Conservation (phyloP, 2,797 vertebrate species). For the Coregonus suidteri region DNA sequence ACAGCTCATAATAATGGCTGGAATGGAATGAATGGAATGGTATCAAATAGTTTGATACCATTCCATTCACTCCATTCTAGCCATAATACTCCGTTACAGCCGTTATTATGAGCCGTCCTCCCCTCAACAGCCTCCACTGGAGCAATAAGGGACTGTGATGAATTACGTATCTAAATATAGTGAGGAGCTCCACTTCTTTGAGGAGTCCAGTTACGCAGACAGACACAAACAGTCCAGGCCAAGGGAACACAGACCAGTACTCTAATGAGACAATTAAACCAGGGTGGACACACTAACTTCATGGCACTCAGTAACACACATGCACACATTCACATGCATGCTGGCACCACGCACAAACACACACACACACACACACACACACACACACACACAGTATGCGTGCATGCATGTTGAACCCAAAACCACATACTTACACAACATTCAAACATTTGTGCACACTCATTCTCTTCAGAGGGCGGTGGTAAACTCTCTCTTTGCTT, state of each 20-base stretch:
- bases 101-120: no score
- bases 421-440: conserved; percentile 3
- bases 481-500: no score
- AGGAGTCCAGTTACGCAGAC: conserved; percentile 51
- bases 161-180: conserved; percentile 53
- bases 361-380: conserved; percentile 14
- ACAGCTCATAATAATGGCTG: no score
- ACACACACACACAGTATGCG: conserved; percentile 2
- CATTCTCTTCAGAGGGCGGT: no score
- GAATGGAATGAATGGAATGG: no score
- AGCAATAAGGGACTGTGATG: conserved; percentile 22
- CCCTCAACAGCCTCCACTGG: no score
- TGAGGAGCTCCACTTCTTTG: conserved; percentile 24
- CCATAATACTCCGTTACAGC: no score
- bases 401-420: not conserved
- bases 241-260: not conserved
- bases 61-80: no score
- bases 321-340: not conserved
- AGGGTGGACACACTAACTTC: not conserved
- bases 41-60: no score
- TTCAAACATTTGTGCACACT: no score
- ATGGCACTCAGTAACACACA: not conserved
- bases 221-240: no score
- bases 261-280: not conserved
- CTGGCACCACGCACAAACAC: conserved; percentile 14